Base-by-base conservation (phyloP, 2,113 vertebrate species). In the Pimephales promelas region DNA sequence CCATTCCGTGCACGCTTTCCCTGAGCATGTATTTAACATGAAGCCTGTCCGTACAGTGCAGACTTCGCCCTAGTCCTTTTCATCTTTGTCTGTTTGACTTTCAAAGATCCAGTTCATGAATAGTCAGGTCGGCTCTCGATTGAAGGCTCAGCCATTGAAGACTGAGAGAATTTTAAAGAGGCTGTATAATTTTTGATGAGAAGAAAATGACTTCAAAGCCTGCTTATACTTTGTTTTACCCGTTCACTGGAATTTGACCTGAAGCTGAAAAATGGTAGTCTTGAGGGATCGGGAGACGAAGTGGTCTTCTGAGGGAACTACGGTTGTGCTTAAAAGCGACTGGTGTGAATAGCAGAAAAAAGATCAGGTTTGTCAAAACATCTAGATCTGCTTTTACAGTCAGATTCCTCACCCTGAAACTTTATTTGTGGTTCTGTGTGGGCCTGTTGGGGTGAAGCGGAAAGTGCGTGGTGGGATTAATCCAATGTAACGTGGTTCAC, bases 381-480 rank as follows among this genome's bases (percentile, higher is more conserved):
- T 76, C 14, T 22, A 84, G 36, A 70, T 57, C 31, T 83, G 18
- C 49, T 34, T 34, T 1, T 34, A 79, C 36, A 28, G 26, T 79
- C 49, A 52, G 43, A 79, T 84, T 52, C 61, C 24, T 77, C 52
- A 78, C 49, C 20, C 70, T 49, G 22, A 47, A 66, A 66, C 18
- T 47, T 49, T 54, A 73, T 71, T 77, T 64, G 80, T 54, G 28
- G 64, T 82, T 71, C 76, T 68, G 80, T 66, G 86, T 85, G 82
- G 78, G 78, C 81, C 66, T 49, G 49, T 49, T 84, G 31, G 36
- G 82, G 81, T 72, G 66, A 78, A 79, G 62, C 81, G 70, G 85
- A 83, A 88, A 81, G 82, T 80, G 70, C 24, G 59, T 56, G 83
- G 79, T 54, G 79, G 62, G 86, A 86, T 83, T 89, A 82, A 92